phyloP scores from a whole-genome alignment of 2,797 vertebrate species.

The Amblyopsis hoosieri region DNA sequence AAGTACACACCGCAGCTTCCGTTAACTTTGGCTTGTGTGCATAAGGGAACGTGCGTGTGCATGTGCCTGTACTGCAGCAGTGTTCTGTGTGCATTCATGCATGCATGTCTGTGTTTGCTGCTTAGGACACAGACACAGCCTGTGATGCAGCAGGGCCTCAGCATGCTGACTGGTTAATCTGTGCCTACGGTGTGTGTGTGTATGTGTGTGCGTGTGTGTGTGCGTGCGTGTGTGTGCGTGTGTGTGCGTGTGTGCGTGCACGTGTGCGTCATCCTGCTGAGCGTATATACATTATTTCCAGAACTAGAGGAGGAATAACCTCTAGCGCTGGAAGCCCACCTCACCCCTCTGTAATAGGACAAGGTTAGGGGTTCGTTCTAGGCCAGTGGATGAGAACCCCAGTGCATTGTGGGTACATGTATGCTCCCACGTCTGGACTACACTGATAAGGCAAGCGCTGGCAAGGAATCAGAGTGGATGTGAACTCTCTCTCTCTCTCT shows the following conservation, averaged over 20 bases:
- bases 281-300: slow-evolving; percentile 18
- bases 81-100: not conserved
- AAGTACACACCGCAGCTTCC: slow-evolving; percentile 14
- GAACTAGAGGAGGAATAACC: slow-evolving; percentile 38
- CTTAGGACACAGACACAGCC: not conserved
- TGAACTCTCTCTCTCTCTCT: slow-evolving; percentile 43
- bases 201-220: not conserved
- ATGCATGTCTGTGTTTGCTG: not conserved
- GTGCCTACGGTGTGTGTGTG: not conserved
- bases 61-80: not conserved
- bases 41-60: not conserved
- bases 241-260: slow-evolving; percentile 1
- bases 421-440: slow-evolving; percentile 59
- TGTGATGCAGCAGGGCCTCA: not conserved
- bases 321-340: slow-evolving; percentile 41
- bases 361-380: slow-evolving; percentile 53
- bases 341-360: slow-evolving; percentile 48
- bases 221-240: not conserved
- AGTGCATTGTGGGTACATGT: slow-evolving; percentile 55
- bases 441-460: slow-evolving; percentile 69
- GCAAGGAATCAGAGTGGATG: slow-evolving; percentile 53
- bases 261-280: slow-evolving; percentile 5
- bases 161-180: not conserved
- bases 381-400: slow-evolving; percentile 40
- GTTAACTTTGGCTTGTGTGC: not conserved